Evolutionary conservation across 2,888 invertebrate genomes (phyloP).

Genomic region (Catocala nupta): DNA sequence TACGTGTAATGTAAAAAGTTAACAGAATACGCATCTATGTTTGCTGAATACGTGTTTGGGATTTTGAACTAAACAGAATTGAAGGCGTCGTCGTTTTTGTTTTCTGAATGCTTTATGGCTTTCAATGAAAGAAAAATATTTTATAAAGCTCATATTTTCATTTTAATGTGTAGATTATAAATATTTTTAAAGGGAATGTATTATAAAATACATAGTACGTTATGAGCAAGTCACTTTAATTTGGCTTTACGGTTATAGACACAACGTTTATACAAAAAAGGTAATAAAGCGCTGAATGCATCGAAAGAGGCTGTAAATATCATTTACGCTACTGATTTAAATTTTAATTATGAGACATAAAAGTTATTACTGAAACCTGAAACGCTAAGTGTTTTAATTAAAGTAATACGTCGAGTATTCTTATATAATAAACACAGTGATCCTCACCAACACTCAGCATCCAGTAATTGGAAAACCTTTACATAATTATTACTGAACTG

Average conservation of each 20-base stretch:
- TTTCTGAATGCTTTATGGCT: slow-evolving; percentile 16
- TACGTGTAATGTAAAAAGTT: slow-evolving; percentile 34
- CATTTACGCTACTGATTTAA: slow-evolving; percentile 10
- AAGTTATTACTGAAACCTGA: slow-evolving; percentile 6
- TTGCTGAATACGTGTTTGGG: slow-evolving; percentile 24
- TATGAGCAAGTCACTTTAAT: neutral
- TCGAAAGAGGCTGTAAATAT: neutral
- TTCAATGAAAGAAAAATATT: slow-evolving; percentile 1
- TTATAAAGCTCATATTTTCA: slow-evolving; percentile 1
- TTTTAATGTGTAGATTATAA: neutral
- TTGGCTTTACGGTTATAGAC: neutral
- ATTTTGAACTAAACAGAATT: slow-evolving; percentile 29
- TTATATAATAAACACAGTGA: neutral
- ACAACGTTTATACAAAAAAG: neutral
- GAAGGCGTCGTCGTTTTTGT: slow-evolving; percentile 9
- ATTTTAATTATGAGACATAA: slow-evolving; percentile 11
- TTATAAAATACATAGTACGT: neutral
- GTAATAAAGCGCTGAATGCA: slow-evolving; percentile 1
- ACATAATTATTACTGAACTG: slow-evolving; percentile 22
- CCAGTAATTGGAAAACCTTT: slow-evolving; percentile 22
- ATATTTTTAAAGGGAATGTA: neutral
- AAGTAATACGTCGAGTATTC: slow-evolving; percentile 6
- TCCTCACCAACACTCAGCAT: slow-evolving; percentile 1
- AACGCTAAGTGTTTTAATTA: slow-evolving; percentile 9
- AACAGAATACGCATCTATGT: slow-evolving; percentile 32